phyloP scores from a whole-genome alignment of 30 jellyfish, hydroid and myxozoan species.

The Aurelia aurita region DNA sequence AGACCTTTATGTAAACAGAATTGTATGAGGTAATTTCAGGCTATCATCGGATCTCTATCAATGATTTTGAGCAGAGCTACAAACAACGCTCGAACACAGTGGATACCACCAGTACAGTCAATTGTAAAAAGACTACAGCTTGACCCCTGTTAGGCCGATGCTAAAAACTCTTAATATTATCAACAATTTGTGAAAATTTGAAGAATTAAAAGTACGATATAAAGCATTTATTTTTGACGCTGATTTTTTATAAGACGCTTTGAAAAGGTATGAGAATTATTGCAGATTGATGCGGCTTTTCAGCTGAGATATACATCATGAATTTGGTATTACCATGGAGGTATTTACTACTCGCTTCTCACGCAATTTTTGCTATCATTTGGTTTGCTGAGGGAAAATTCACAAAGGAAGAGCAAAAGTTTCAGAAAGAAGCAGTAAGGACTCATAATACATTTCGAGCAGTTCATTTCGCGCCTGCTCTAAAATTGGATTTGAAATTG shows the following conservation, averaged over 20 bases:
- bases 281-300: no score
- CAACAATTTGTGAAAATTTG: no score
- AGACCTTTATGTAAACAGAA: no score
- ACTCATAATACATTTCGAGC: slow-evolving; percentile 86
- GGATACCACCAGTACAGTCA: slow-evolving; percentile 54
- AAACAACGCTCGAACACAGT: slow-evolving; percentile 35
- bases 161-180: no score
- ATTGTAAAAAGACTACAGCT: background rate
- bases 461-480: slow-evolving; percentile 80
- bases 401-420: slow-evolving; percentile 60
- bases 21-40: slow-evolving; percentile 43
- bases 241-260: no score
- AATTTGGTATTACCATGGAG: no score
- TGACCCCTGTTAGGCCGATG: background rate
- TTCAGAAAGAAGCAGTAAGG: slow-evolving; percentile 73
- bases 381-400: background rate
- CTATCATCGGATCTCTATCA: slow-evolving; percentile 22
- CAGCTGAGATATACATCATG: no score
- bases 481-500: slow-evolving; percentile 70
- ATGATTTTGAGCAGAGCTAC: slow-evolving; percentile 60
- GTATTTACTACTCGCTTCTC: no score
- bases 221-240: no score
- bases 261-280: no score
- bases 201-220: no score
- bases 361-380: background rate